phyloP scores from a whole-genome alignment of 1,140 invertebrate genomes.

The Gerris buenoi region DNA sequence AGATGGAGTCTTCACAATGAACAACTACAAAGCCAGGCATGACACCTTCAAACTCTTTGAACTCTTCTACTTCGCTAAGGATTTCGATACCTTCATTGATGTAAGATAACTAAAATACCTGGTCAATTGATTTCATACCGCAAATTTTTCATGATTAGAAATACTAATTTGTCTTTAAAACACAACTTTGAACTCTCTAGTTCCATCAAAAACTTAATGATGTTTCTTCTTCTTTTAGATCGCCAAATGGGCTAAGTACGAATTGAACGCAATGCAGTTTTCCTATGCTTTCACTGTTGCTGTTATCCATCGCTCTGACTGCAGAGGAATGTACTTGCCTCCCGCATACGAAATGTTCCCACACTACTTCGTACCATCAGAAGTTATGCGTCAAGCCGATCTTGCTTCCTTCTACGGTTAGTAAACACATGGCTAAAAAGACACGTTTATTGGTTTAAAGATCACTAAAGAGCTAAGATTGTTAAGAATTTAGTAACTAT shows the following conservation, averaged over 20 bases:
- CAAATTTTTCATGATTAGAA: no score
- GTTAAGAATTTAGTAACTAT: no score
- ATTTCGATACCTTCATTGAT: slow-evolving; percentile 26
- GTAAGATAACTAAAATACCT: slow-evolving; percentile 4
- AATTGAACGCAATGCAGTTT: slow-evolving; percentile 46
- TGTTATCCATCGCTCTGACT: slow-evolving; percentile 42
- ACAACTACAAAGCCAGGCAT: slow-evolving; percentile 39
- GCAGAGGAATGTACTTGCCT: slow-evolving; percentile 40
- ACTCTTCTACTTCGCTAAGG: slow-evolving; percentile 47
- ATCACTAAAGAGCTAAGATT: no score
- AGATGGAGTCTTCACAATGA: slow-evolving; percentile 44
- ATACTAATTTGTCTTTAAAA: no score
- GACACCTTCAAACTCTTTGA: slow-evolving; percentile 48
- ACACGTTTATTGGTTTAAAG: no score
- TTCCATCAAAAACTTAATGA: no score
- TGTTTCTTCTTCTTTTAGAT: no score
- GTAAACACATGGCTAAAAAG: no score
- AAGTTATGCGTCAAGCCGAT: slow-evolving; percentile 42
- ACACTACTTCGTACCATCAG: slow-evolving; percentile 41
- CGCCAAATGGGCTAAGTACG: slow-evolving; percentile 42
- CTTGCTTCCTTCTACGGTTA: slow-evolving; percentile 22
- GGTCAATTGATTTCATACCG: no score
- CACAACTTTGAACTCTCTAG: no score
- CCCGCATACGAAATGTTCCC: slow-evolving; percentile 52
- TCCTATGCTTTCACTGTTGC: slow-evolving; percentile 43